Conservation (phyloP, 2,113 vertebrate species). For the Apaloderma vittatum region DNA sequence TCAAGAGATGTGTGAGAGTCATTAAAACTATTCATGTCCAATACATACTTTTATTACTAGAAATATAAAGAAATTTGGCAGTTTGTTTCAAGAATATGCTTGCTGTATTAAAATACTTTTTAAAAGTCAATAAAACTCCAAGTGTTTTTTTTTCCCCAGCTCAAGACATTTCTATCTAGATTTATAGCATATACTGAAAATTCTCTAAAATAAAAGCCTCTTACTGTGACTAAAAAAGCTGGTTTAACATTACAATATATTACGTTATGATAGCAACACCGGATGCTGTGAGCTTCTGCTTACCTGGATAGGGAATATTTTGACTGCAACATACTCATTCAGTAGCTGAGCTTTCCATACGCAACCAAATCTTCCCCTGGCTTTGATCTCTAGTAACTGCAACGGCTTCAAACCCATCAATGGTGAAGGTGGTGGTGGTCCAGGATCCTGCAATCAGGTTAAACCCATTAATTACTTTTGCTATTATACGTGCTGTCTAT, state of each 20-base stretch:
- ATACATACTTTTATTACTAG: not conserved
- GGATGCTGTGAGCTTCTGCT: not conserved
- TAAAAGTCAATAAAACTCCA: not conserved
- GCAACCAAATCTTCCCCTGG: conserved; percentile 95
- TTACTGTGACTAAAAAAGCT: not conserved
- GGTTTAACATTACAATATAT: not conserved
- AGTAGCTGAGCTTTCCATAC: conserved; percentile 98
- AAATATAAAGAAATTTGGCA: not conserved
- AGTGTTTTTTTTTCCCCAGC: not conserved
- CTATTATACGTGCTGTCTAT: rapidly evolving
- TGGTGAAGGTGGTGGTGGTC: conserved; percentile 92
- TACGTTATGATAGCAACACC: not conserved
- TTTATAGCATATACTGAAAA: not conserved
- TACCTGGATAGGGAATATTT: conserved; percentile 99
- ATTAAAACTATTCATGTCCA: not conserved
- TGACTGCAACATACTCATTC: conserved; percentile 93
- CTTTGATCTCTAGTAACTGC: conserved; percentile 96
- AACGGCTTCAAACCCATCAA: conserved; percentile 92
- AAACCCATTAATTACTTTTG: not conserved
- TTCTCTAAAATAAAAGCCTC: not conserved
- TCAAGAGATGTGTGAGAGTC: not conserved
- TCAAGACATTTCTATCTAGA: not conserved
- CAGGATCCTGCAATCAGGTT: conserved; percentile 86
- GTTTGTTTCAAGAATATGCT: not conserved
- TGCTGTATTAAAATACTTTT: not conserved